A percentile compares a stretch with the other conserved stretches of the same genome.
Evolutionary conservation across 2,888 invertebrate genomes (phyloP).

Genomic region (Leucozona laternaria): DNA sequence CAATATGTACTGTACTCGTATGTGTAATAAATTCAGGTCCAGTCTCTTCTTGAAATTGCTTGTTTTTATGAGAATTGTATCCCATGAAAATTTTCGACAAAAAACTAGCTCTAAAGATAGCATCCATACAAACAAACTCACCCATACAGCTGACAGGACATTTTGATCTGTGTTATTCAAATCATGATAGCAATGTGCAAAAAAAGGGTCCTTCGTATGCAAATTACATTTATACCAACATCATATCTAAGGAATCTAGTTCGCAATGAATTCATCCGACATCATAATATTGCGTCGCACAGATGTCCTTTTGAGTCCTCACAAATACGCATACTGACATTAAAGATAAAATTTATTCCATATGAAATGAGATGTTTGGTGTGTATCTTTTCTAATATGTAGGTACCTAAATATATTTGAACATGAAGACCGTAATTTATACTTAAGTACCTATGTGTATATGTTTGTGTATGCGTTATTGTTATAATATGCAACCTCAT

Average conservation of each 20-base stretch:
- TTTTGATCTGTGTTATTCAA: conserved; percentile 60
- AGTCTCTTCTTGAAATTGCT: conserved; percentile 31
- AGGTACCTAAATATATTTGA: neutral
- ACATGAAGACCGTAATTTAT: conserved; percentile 20
- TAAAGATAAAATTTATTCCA: conserved; percentile 64
- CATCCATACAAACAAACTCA: neutral
- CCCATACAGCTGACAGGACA: conserved; percentile 3
- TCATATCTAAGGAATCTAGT: conserved; percentile 66
- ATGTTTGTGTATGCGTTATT: conserved; percentile 14
- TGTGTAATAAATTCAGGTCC: conserved; percentile 13
- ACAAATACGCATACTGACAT: conserved; percentile 35
- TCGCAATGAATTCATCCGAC: conserved; percentile 67
- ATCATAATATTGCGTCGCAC: conserved; percentile 66
- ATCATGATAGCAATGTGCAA: conserved; percentile 54
- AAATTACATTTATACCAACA: conserved; percentile 56
- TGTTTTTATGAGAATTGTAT: conserved; percentile 26
- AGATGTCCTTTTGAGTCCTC: conserved; percentile 58
- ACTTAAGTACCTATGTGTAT: conserved; percentile 1
- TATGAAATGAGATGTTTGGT: conserved; percentile 61
- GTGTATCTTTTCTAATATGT: conserved; percentile 24
- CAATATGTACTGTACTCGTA: neutral
- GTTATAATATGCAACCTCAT: conserved; percentile 65
- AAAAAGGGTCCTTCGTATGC: conserved; percentile 63
- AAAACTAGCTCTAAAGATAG: conserved; percentile 40
- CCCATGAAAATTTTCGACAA: conserved; percentile 28